phyloP scores from a whole-genome alignment of 1,140 invertebrate species.

The Bombus superbus region DNA sequence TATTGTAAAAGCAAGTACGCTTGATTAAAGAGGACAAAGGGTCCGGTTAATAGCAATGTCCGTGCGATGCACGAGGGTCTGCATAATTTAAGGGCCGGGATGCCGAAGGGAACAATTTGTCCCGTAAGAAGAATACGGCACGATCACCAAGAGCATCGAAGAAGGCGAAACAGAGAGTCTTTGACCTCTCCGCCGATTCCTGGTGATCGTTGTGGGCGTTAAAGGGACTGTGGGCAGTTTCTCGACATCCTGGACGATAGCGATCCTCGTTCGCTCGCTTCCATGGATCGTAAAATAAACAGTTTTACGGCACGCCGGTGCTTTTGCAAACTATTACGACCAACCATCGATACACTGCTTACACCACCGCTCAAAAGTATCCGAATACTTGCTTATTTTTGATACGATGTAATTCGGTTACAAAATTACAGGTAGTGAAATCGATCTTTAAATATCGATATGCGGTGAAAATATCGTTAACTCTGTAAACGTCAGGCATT shows the following conservation, averaged over 20 bases:
- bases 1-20: not conserved
- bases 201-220: constrained; percentile 61
- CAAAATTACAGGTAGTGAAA: not conserved
- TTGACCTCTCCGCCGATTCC: constrained; percentile 60
- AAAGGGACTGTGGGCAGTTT: constrained; percentile 56
- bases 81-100: constrained; percentile 53
- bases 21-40: constrained; percentile 3
- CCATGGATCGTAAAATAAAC: constrained; percentile 34
- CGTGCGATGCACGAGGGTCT: constrained; percentile 14
- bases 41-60: not conserved
- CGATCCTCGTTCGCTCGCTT: not conserved
- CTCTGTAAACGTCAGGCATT: too few relatives aligned
- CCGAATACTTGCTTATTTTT: not conserved
- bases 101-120: constrained; percentile 54
- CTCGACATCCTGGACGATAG: constrained; percentile 28
- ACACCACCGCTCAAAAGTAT: not conserved
- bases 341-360: too few relatives aligned
- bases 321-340: not conserved
- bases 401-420: not conserved
- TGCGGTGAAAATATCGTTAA: not conserved
- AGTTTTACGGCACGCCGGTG: not conserved
- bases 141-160: constrained; percentile 37
- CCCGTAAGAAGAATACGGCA: constrained; percentile 25
- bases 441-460: not conserved
- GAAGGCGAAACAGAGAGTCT: constrained; percentile 57